Percentiles rank a stretch among this genome's conserved stretches.
These are phyloP conservation scores for Diabrotica balteata DNA, from an alignment of 2,888 invertebrate species.

Conservation along the genomic window DNA sequence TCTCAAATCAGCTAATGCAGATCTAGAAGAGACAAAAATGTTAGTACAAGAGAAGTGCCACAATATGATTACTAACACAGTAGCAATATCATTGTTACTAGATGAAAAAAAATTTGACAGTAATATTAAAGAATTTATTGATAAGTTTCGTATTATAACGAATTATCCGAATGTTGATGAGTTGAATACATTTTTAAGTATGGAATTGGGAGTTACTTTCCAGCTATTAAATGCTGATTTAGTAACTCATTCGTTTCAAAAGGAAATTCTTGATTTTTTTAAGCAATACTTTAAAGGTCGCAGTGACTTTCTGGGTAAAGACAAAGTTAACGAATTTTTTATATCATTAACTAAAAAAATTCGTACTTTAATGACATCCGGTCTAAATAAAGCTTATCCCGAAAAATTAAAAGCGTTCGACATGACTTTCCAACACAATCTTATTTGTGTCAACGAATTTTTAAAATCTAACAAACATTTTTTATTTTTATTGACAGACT, in stretches of 20 bases:
- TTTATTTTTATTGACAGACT: slow-evolving; percentile 11
- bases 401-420: slow-evolving; percentile 21
- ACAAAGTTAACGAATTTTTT: neutral
- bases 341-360: slow-evolving; percentile 2
- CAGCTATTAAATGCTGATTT: slow-evolving; percentile 27
- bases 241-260: slow-evolving; percentile 28
- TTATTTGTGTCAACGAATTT: neutral
- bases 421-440: slow-evolving; percentile 4
- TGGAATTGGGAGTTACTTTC: slow-evolving; percentile 23
- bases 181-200: slow-evolving; percentile 13
- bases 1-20: neutral
- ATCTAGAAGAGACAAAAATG: neutral
- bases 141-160: slow-evolving; percentile 22
- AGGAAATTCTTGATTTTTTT: slow-evolving; percentile 29
- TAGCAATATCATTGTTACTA: slow-evolving; percentile 9
- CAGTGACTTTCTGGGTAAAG: slow-evolving; percentile 6
- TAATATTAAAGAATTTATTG: slow-evolving; percentile 23
- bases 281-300: slow-evolving; percentile 23
- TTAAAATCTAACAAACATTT: neutral
- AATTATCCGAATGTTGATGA: slow-evolving; percentile 28
- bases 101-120: neutral
- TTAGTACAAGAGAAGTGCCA: neutral
- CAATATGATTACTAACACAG: neutral
- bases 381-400: slow-evolving; percentile 26
- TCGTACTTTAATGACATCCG: slow-evolving; percentile 14